A percentile compares a stretch with the other conserved stretches of the same genome.
Conservation (phyloP, 1,140 invertebrate genomes). For the Scaptomyza hsui region DNA sequence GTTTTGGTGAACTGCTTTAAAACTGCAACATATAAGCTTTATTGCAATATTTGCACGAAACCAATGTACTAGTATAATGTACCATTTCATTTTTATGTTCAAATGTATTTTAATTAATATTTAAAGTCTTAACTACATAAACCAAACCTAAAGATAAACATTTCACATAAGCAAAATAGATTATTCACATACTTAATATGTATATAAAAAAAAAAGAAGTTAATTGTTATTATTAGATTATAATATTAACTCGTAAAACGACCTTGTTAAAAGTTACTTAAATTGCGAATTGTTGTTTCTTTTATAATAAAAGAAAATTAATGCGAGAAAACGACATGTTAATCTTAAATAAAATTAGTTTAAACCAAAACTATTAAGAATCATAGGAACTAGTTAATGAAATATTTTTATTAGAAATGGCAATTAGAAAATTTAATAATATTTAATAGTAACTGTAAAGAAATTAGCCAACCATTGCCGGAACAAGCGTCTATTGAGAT, state of each 20-base stretch:
- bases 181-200: conserved; percentile 7
- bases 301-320: conserved; percentile 58
- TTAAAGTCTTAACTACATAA: background rate
- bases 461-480: conserved; percentile 80
- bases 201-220: conserved; percentile 53
- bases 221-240: conserved; percentile 65
- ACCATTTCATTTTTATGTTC: background rate
- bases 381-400: conserved; percentile 55
- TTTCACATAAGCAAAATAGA: conserved; percentile 12
- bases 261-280: conserved; percentile 66
- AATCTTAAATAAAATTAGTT: conserved; percentile 50
- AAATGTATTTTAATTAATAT: conserved; percentile 17
- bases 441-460: conserved; percentile 56
- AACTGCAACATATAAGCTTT: no score
- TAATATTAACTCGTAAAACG: conserved; percentile 49
- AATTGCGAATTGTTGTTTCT: conserved; percentile 59
- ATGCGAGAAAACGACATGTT: conserved; percentile 36
- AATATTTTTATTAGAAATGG: conserved; percentile 58
- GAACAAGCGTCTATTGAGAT: conserved; percentile 54
- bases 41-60: no score
- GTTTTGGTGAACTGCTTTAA: no score
- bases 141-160: background rate
- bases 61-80: background rate
- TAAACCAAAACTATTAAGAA: conserved; percentile 47
- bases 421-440: conserved; percentile 45